These are phyloP conservation scores for Patella caerulea DNA, from an alignment of 2,888 invertebrate species.

Conservation along the genomic window DNA sequence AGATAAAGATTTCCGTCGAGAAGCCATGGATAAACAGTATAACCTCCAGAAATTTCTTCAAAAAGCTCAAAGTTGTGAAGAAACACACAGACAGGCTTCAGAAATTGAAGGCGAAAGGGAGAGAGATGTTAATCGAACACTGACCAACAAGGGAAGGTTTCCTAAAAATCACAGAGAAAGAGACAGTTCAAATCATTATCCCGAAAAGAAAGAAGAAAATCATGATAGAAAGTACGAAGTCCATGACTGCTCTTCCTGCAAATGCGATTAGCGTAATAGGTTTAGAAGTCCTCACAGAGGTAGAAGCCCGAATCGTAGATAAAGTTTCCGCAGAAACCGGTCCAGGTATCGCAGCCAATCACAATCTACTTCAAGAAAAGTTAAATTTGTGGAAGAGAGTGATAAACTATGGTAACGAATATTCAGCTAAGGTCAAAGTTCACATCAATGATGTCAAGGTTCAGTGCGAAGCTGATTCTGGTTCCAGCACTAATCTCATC, in stretches of 20 bases:
- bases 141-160: neutral
- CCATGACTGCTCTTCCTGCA: too few species aligned
- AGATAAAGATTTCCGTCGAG: neutral
- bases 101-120: neutral
- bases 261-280: neutral
- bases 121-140: neutral
- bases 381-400: neutral
- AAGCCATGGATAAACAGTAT: constrained; percentile 5
- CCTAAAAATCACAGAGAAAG: too few species aligned
- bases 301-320: neutral
- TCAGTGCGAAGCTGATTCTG: too few species aligned
- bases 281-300: neutral
- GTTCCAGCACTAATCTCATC: too few species aligned
- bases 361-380: neutral
- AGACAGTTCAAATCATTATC: too few species aligned
- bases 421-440: too few species aligned
- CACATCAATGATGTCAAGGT: too few species aligned
- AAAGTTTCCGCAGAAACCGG: too few species aligned
- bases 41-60: neutral
- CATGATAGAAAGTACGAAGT: too few species aligned
- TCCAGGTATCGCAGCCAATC: neutral
- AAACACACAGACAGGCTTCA: neutral
- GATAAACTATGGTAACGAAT: neutral
- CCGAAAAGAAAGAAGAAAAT: too few species aligned
- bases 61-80: neutral